Evolutionary conservation across 2,888 invertebrate species (phyloP), one percentile per base, ranked within the genome.

Genomic region (Ochropleura plecta): DNA sequence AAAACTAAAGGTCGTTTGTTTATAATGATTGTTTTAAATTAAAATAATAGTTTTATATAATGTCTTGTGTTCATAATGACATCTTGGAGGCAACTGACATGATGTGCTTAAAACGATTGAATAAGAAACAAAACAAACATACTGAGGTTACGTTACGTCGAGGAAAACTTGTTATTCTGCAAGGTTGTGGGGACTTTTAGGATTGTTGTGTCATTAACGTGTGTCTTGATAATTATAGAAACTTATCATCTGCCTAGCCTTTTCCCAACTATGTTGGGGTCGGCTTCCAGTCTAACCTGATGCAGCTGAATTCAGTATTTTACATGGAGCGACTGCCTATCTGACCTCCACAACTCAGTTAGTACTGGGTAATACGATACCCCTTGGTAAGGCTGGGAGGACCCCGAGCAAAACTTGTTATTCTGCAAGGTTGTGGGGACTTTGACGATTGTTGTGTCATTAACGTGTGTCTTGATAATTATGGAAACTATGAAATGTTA

Each of bases 11-110:
- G 62, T 85, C 59, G 72, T 71, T 63, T 49, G 64, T n/a, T 18
- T 48, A 14, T n/a, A 62, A 20, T 40, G 7, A 8, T 30, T 76
- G 9, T 64, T 48, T 63, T 76, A 30, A 64, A 76, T 64, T n/a
- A 48, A 64, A 64, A 51, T n/a, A 18, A n/a, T 20, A 20, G 5
- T 18, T 76, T 20, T 46, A 57, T n/a, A 1, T 1, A n/a, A 85
- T 63, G 68, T 49, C 68, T 60, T 46, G 53, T 42, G 42, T 0
- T 65, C 55, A 55, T 69, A 60, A 9, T 30, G 76, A 73, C 80
- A 79, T 76, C 74, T 78, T 60, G n/a, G 3, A 3, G 14, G 14
- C 69, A 30, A 85, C 88, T 85, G 86, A 62, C 64, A 53, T 55
- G 44, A 59, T 51, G 16, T 40, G 55, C 30, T 14, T 20, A 20